These are phyloP conservation scores for Phyllotreta striolata DNA, from an alignment of 2,888 invertebrate genomes.

Conservation along the genomic window DNA sequence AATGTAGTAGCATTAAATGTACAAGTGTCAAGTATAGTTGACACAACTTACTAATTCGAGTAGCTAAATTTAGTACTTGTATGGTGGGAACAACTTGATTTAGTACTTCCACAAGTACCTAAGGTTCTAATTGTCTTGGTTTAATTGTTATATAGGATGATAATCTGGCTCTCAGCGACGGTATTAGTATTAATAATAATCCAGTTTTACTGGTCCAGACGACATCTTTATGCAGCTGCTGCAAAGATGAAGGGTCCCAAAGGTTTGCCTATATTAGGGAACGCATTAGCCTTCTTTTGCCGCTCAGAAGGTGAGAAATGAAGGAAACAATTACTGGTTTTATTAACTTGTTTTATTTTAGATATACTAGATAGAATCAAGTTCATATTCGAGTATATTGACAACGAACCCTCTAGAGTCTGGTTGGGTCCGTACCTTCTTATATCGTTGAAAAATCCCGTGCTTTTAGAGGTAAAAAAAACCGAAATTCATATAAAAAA, in stretches of 20 bases:
- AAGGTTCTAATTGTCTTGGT: neutral
- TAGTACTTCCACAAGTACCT: too few species aligned
- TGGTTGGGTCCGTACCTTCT: conserved; percentile 47
- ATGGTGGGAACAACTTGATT: too few species aligned
- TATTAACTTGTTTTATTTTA: conserved; percentile 30
- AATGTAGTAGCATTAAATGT: too few species aligned
- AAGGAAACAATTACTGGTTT: neutral
- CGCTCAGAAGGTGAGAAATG: conserved; percentile 43
- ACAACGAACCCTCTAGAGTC: conserved; percentile 42
- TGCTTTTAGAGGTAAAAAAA: conserved; percentile 45
- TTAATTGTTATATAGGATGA: conserved; percentile 25
- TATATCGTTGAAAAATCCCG: conserved; percentile 43
- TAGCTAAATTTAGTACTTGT: too few species aligned
- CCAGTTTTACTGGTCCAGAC: conserved; percentile 39
- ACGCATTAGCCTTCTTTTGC: conserved; percentile 42
- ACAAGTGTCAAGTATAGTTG: too few species aligned
- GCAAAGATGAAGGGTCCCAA: conserved; percentile 42
- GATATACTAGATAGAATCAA: conserved; percentile 41
- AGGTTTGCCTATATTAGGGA: conserved; percentile 46
- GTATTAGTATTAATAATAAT: conserved; percentile 9
- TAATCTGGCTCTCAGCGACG: conserved; percentile 3
- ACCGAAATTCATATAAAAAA: too few species aligned
- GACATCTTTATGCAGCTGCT: conserved; percentile 40
- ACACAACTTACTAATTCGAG: too few species aligned
- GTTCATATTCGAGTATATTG: conserved; percentile 30